Percentiles rank a stretch among this genome's conserved stretches.
Conservation (phyloP, 2,797 vertebrate genomes). For the Crocidura indochinensis region DNA sequence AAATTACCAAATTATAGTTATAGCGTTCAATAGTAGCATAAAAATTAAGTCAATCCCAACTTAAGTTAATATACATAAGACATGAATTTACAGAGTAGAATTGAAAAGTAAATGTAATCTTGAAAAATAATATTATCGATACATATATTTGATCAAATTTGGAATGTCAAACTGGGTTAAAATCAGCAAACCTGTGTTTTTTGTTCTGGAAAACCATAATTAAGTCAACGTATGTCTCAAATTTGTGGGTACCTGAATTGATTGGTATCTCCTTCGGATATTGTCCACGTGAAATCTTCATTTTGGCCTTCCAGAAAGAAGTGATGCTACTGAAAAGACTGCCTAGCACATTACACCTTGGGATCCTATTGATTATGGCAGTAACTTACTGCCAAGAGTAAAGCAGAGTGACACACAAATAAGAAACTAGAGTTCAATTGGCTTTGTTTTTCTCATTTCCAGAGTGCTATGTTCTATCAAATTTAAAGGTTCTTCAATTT, state of each 20-base stretch:
- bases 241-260: not conserved
- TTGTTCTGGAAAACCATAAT: not conserved
- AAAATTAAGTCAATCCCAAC: not conserved
- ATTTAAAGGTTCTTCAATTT: slow-evolving; percentile 83
- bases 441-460: slow-evolving; percentile 79
- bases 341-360: too few relatives aligned
- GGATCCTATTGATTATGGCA: slow-evolving; percentile 2
- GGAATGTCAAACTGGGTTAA: not conserved
- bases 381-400: slow-evolving; percentile 44
- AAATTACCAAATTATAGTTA: not conserved
- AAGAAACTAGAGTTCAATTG: slow-evolving; percentile 57
- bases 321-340: not conserved
- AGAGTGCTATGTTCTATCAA: slow-evolving; percentile 71
- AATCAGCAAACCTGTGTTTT: slow-evolving; percentile 2
- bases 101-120: not conserved
- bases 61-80: not conserved
- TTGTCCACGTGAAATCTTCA: too few relatives aligned
- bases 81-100: not conserved
- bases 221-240: slow-evolving; percentile 18
- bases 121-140: too few relatives aligned
- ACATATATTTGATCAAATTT: not conserved
- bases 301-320: not conserved
- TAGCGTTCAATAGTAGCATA: not conserved
- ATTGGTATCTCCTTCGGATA: too few relatives aligned
- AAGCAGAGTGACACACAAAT: slow-evolving; percentile 72